Percentiles rank a stretch among this genome's conserved stretches.
phyloP scores from a whole-genome alignment of 2,113 vertebrate species.

The Syrmaticus mikado region DNA sequence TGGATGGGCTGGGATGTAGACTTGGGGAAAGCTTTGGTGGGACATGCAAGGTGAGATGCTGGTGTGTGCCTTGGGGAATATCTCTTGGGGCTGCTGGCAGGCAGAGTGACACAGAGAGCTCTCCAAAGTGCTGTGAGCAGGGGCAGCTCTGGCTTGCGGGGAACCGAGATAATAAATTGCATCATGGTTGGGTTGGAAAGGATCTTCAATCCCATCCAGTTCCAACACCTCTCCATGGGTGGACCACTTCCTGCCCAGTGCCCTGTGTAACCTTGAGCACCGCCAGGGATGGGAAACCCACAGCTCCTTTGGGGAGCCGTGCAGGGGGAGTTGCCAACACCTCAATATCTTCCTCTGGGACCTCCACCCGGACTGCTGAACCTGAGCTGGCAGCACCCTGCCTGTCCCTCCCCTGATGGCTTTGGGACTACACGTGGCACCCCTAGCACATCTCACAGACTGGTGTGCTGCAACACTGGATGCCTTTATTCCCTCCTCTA shows the following conservation, averaged over 20 bases:
- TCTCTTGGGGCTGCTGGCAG: rapidly evolving
- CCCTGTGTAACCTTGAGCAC: not conserved
- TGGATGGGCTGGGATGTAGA: rapidly evolving
- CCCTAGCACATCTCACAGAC: not conserved
- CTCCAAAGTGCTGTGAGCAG: not conserved
- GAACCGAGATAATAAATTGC: not conserved
- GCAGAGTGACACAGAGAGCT: rapidly evolving
- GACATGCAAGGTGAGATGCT: rapidly evolving
- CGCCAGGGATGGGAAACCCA: not conserved
- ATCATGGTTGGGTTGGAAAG: not conserved
- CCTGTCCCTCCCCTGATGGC: not conserved
- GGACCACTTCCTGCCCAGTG: not conserved
- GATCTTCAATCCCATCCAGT: not conserved
- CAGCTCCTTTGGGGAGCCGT: not conserved
- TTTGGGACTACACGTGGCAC: not conserved
- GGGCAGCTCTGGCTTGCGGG: not conserved
- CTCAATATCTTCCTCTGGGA: not conserved
- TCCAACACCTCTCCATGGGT: not conserved
- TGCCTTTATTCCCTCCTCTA: not conserved
- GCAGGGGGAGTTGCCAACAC: too few species aligned
- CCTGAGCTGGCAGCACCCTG: not conserved
- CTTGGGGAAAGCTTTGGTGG: not conserved
- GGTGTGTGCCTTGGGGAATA: rapidly evolving
- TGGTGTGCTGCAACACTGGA: rapidly evolving
- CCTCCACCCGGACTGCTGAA: not conserved